phyloP scores from a whole-genome alignment of 2,113 vertebrate species.

The Eulemur macaco region DNA sequence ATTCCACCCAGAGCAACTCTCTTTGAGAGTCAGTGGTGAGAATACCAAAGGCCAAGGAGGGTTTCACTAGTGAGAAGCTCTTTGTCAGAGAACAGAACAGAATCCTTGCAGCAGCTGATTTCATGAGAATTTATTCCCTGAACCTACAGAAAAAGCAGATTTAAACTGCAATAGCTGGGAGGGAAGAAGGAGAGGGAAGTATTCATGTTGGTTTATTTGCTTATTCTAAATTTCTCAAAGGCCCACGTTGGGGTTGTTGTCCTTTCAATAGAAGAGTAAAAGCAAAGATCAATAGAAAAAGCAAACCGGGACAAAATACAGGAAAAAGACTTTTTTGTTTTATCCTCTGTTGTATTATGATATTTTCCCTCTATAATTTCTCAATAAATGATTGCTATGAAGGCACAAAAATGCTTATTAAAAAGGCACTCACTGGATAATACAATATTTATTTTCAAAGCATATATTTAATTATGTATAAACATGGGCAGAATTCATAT shows the following conservation, averaged over 20 bases:
- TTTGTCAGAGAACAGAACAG: background rate
- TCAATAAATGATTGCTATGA: conserved; percentile 24
- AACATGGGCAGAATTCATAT: conserved; percentile 31
- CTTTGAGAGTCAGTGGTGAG: background rate
- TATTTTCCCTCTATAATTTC: conserved; percentile 22
- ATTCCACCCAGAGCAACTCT: conserved; percentile 20
- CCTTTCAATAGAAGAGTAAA: background rate
- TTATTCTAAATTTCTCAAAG: conserved; percentile 39
- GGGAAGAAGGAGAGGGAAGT: background rate
- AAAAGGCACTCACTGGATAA: conserved; percentile 4
- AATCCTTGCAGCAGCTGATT: background rate
- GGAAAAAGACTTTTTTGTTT: background rate
- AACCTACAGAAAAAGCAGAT: background rate
- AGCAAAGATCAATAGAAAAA: conserved; percentile 15
- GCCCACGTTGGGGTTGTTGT: background rate
- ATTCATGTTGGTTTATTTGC: background rate
- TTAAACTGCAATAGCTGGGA: background rate
- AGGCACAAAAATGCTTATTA: background rate
- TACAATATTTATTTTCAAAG: conserved; percentile 41
- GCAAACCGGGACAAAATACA: background rate
- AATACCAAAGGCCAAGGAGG: background rate
- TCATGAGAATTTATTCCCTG: background rate
- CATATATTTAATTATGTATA: conserved; percentile 43
- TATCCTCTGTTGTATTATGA: background rate
- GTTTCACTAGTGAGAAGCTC: background rate